Percentiles rank a stretch among this genome's conserved stretches.
These are phyloP conservation scores for Pseudois nayaur DNA, from an alignment of 2,113 vertebrate species.

Conservation along the genomic window DNA sequence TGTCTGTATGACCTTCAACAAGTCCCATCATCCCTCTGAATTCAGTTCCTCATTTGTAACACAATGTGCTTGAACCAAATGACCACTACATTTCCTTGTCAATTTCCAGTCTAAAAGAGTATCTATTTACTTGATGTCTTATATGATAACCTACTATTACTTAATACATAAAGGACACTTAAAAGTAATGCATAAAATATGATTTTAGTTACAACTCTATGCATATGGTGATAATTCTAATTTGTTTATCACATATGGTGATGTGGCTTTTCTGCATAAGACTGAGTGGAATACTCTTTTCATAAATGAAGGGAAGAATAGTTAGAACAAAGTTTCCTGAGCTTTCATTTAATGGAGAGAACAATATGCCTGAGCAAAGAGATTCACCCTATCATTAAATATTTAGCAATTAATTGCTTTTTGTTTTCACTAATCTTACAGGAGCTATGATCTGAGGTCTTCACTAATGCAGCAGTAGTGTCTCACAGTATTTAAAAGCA, in stretches of 20 bases:
- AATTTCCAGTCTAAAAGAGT: neutral
- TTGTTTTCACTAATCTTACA: neutral
- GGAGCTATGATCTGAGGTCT: neutral
- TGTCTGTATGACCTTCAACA: neutral
- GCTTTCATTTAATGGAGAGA: neutral
- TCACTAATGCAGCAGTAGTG: neutral
- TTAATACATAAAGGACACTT: neutral
- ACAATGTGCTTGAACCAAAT: neutral
- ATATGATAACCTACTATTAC: neutral
- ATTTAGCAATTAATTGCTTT: neutral
- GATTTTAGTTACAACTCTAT: neutral
- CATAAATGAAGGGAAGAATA: neutral
- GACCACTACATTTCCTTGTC: neutral
- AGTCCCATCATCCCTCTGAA: neutral
- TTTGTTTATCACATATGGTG: neutral
- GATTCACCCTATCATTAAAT: neutral
- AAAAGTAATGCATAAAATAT: neutral
- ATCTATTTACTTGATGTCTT: neutral
- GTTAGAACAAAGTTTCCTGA: neutral
- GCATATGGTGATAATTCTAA: neutral
- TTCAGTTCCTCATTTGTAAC: neutral
- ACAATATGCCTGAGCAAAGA: neutral
- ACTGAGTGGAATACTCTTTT: neutral
- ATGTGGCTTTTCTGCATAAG: neutral
- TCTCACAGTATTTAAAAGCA: neutral